phyloP scores from a whole-genome alignment of 2,888 invertebrate genomes.

The Protodeltote pygarga region DNA sequence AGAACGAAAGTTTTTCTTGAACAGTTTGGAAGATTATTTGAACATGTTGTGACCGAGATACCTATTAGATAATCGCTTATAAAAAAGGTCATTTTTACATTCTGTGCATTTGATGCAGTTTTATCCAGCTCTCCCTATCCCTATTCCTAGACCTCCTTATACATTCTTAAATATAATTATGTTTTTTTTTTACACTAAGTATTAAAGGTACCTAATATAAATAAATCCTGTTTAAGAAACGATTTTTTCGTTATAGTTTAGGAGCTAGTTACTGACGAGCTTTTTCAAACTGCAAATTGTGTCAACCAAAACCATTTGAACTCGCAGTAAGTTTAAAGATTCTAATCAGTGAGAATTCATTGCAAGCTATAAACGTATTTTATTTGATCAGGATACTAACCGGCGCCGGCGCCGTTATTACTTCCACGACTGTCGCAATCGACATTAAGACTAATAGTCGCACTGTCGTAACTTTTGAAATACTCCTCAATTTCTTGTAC shows the following conservation, averaged over 20 bases:
- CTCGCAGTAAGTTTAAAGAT: conserved; percentile 20
- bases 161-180: too few relatives aligned
- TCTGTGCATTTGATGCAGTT: too few relatives aligned
- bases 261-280: too few relatives aligned
- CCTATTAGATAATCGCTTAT: too few relatives aligned
- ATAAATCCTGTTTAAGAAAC: too few relatives aligned
- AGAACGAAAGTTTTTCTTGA: not conserved
- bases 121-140: too few relatives aligned
- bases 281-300: not conserved
- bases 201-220: too few relatives aligned
- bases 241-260: too few relatives aligned
- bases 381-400: conserved; percentile 17
- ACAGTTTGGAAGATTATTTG: not conserved
- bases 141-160: too few relatives aligned
- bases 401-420: conserved; percentile 11
- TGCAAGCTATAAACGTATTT: conserved; percentile 27
- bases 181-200: too few relatives aligned
- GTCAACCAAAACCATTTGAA: conserved; percentile 3
- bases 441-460: conserved; percentile 11
- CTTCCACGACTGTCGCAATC: conserved; percentile 12
- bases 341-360: conserved; percentile 22
- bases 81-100: too few relatives aligned
- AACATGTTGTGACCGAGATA: too few relatives aligned
- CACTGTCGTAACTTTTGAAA: conserved; percentile 12
- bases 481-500: conserved; percentile 5